These are phyloP conservation scores for Suncus etruscus DNA, from an alignment of 2,113 vertebrate species.

Conservation along the genomic window DNA sequence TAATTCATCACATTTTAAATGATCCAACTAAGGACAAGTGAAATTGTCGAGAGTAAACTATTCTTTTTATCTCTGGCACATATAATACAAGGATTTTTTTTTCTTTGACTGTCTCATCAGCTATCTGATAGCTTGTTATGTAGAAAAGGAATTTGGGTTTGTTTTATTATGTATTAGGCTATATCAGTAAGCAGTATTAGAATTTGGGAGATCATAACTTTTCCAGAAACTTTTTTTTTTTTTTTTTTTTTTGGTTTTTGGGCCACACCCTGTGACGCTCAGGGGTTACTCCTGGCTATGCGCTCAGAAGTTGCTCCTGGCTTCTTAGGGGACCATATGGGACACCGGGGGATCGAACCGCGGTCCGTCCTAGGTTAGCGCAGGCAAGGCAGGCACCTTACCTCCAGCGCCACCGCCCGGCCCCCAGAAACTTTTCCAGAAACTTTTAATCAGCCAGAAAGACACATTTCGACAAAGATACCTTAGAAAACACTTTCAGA, in stretches of 20 bases:
- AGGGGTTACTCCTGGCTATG: no score
- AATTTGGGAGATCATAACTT: not conserved
- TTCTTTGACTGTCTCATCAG: not conserved
- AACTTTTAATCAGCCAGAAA: not conserved
- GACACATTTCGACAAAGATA: not conserved
- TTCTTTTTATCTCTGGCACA: not conserved
- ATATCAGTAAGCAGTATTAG: not conserved
- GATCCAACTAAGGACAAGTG: not conserved
- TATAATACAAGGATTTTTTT: not conserved
- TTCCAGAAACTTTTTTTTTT: not conserved
- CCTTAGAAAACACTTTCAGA: not conserved
- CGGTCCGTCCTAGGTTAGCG: no score
- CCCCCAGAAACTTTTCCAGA: not conserved
- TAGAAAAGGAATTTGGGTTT: not conserved
- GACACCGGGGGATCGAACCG: no score
- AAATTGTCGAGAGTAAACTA: not conserved
- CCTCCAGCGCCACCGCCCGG: no score
- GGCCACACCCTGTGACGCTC: no score
- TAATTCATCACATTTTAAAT: not conserved
- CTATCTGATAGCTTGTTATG: not conserved
- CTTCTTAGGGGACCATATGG: no score
- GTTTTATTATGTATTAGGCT: not conserved
- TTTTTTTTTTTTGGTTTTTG: no score
- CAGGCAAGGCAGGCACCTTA: no score
- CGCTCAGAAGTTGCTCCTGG: no score